Evolutionary conservation across 2,888 invertebrate genomes (phyloP), one percentile per base, ranked within the genome.

Genomic region (Dynastes maya): DNA sequence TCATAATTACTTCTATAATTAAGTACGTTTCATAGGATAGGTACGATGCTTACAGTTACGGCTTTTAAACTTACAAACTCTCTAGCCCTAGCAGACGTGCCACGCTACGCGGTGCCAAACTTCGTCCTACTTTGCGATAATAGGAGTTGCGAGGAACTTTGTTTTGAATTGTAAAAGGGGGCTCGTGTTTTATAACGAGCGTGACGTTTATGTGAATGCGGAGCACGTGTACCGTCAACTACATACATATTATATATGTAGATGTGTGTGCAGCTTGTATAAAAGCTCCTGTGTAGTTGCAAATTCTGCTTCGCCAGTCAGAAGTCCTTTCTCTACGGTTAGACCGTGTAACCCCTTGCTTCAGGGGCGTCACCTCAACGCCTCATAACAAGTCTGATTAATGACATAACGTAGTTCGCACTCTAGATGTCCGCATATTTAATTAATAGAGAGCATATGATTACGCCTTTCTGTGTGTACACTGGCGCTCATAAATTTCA

Each of bases 311-410:
- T n/a, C n/a, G 49, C 68, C 22, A n/a, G 72, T 71, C 37, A 68
- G 16, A 71, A 16, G 16, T 61, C 72, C 45, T 58, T 77, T 77
- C 71, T 68, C 51, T 45, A 70, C 64, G 77, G 77, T 77, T 53
- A 71, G 64, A 77, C 77, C 77, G 71, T 77, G 53, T 51, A 77
- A 77, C 77, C 77, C 71, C 58, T 71, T 70, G 49, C 16, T 67
- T 32, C 58, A 71, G 61, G 77, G 77, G 77, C 77, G 77, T 77
- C 61, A 71, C 77, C 70, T 77, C 61, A 51, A 71, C 77, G 71
- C 71, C 70, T 72, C 71, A 40, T 72, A 72, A 72, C 72, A 72
- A 72, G 37, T 58, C 72, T 72, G 72, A 72, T 76, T 67, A 76
- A 76, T 76, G 65, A 37, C 53, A 55, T 67, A 67, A 67, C 68